Conservation (phyloP, 2,113 vertebrate species). For the Hippocampus abdominalis region DNA sequence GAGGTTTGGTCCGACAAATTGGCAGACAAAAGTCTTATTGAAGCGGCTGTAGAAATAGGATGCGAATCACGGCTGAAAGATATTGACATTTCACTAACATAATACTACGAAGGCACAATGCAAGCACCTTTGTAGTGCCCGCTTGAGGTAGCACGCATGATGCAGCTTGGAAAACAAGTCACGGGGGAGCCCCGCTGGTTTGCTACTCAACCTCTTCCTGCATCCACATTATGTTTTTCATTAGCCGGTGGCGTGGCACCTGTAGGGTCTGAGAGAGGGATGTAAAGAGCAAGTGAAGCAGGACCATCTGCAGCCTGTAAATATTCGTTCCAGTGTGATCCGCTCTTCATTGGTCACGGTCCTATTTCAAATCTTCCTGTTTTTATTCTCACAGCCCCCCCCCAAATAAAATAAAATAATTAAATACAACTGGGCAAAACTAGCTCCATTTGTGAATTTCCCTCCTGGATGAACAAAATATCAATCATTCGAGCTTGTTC, state of each 20-base stretch:
- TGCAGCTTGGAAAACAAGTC: slow-evolving; percentile 32
- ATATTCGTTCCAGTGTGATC: slow-evolving; percentile 58
- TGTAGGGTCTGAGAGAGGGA: slow-evolving; percentile 51
- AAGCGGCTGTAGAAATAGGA: background rate
- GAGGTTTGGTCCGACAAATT: background rate
- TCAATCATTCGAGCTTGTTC: background rate
- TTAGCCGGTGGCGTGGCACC: slow-evolving; percentile 60
- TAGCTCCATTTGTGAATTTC: slow-evolving; percentile 48
- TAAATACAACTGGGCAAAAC: slow-evolving; percentile 61
- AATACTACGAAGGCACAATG: background rate
- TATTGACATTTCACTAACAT: background rate
- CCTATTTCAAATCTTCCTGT: slow-evolving; percentile 28
- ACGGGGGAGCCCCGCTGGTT: slow-evolving; percentile 22
- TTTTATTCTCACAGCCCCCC: slow-evolving; percentile 44
- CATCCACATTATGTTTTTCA: slow-evolving; percentile 53
- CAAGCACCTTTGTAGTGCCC: slow-evolving; percentile 22
- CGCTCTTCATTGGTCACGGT: slow-evolving; percentile 65
- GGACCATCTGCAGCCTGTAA: slow-evolving; percentile 61
- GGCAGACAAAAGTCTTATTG: background rate
- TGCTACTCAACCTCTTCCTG: slow-evolving; percentile 17
- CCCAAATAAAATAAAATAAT: slow-evolving; percentile 9
- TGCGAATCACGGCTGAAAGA: slow-evolving; percentile 1
- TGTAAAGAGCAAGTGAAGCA: slow-evolving; percentile 45
- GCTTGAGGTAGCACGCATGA: slow-evolving; percentile 16
- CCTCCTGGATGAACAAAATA: slow-evolving; percentile 13